Conservation (phyloP, 2,888 invertebrate species). For the Dysmachus trigonus region DNA sequence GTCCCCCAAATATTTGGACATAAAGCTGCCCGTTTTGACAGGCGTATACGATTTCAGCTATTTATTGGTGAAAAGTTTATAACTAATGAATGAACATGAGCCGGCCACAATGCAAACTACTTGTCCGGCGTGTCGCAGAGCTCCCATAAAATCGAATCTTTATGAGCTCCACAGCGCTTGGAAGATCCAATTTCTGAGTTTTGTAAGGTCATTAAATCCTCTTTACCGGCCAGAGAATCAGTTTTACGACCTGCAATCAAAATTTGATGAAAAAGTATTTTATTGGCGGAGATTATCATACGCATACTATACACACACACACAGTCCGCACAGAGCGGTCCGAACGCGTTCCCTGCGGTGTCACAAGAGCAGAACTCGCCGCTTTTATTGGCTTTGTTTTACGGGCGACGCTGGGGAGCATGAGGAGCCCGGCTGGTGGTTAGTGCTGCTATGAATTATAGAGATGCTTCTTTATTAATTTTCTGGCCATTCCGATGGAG, state of each 20-base stretch:
- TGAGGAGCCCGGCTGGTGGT: not conserved
- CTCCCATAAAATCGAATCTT: constrained; percentile 1
- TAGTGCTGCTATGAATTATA: not conserved
- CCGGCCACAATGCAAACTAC: constrained; percentile 28
- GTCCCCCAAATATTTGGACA: not conserved
- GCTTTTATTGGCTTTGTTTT: not conserved
- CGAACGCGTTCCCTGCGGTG: not conserved
- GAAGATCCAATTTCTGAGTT: constrained; percentile 30
- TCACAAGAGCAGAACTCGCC: not conserved
- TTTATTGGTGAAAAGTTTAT: constrained; percentile 5
- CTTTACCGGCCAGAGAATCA: constrained; percentile 8
- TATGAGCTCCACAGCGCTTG: not conserved
- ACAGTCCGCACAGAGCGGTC: not conserved
- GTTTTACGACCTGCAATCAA: constrained; percentile 5
- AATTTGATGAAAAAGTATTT: constrained; percentile 27
- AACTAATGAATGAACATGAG: constrained; percentile 11
- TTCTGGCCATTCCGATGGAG: not conserved
- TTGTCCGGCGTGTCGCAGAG: constrained; percentile 11
- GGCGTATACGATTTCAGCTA: not conserved
- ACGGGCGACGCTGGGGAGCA: not conserved
- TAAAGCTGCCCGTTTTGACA: constrained; percentile 2
- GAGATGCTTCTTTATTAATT: not conserved
- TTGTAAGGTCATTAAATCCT: constrained; percentile 23
- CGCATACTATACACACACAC: too few species aligned
- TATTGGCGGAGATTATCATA: constrained; percentile 1